These are phyloP conservation scores for Apis mellifera DNA, from an alignment of 1,140 invertebrate species.

Conservation along the genomic window DNA sequence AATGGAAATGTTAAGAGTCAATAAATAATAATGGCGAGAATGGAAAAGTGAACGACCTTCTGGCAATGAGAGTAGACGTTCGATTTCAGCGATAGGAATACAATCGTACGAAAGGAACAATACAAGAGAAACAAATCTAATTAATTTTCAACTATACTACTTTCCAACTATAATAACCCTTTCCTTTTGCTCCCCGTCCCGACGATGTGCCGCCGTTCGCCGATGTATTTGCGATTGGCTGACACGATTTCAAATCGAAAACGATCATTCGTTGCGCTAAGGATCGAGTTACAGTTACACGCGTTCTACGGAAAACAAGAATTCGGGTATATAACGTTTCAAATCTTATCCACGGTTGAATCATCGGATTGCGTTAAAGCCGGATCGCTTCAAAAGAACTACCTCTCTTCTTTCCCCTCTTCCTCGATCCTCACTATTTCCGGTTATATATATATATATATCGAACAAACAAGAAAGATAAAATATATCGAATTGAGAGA, in stretches of 20 bases:
- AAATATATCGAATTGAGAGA: neutral
- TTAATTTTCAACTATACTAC: neutral
- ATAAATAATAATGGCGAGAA: neutral
- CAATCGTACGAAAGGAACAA: slow-evolving; percentile 15
- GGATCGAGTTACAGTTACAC: slow-evolving; percentile 60
- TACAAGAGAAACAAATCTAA: neutral
- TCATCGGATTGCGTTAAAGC: slow-evolving; percentile 8
- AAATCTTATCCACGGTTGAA: slow-evolving; percentile 38
- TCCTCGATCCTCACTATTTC: no score
- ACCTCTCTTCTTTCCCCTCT: neutral
- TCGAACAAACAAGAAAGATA: neutral
- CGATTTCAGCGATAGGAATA: slow-evolving; percentile 19
- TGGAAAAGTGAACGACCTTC: slow-evolving; percentile 35
- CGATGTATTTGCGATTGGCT: neutral
- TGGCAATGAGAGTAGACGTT: slow-evolving; percentile 21
- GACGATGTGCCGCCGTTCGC: neutral
- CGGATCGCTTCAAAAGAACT: neutral
- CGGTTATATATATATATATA: no score
- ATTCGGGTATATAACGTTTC: slow-evolving; percentile 64
- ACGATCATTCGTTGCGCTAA: slow-evolving; percentile 5
- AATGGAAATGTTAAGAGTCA: neutral
- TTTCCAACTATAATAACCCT: slow-evolving; percentile 14
- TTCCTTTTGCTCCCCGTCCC: neutral
- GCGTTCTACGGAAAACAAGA: slow-evolving; percentile 41
- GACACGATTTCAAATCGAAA: neutral